Base-by-base conservation (phyloP, 1,140 invertebrate genomes). In the Eurosta solidaginis region DNA sequence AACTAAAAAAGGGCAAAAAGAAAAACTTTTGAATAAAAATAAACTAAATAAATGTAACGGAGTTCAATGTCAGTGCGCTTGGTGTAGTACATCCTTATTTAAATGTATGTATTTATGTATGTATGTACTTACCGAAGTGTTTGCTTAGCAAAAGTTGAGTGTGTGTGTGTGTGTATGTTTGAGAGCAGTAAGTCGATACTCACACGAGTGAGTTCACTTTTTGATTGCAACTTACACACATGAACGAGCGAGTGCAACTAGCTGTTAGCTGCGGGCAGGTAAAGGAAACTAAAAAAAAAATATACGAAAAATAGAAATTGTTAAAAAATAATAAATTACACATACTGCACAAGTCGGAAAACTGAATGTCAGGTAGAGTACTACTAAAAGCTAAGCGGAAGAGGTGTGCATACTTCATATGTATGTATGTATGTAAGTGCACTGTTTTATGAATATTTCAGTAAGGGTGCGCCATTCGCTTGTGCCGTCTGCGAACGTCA, bases 41-140 rank as follows among this genome's bases (percentile, higher is more conserved):
- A 59, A 59, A 59, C 22, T 33, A 59, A n/a, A n/a, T 3, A 25
- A 59, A 7, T 7, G 33, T 36, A 33, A 59, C 27, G 54, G 54
- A 59, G 54, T 59, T 59, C 54, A 59, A 59, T 59, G 54, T 59
- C 54, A 59, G 54, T 59, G 54, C 54, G 29, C 54, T 59, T 17
- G 54, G 10, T 14, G 54, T n/a, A n/a, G n/a, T n/a, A n/a, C n/a
- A n/a, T n/a, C n/a, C n/a, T n/a, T n/a, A n/a, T n/a, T n/a, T n/a
- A n/a, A n/a, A n/a, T n/a, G n/a, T n/a, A n/a, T n/a, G n/a, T 27
- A 59, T 12, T 59, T 59, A 29, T 12, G 17, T 29, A 29, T 4
- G 54, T 59, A 29, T 59, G 29, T 59, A 29, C 54, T 59, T 59
- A 59, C 27, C 27, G 54, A 59, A 59, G 54, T 59, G 29, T 29